These are phyloP conservation scores for Isurus oxyrinchus DNA, from an alignment of 2,113 vertebrate species.

Conservation along the genomic window DNA sequence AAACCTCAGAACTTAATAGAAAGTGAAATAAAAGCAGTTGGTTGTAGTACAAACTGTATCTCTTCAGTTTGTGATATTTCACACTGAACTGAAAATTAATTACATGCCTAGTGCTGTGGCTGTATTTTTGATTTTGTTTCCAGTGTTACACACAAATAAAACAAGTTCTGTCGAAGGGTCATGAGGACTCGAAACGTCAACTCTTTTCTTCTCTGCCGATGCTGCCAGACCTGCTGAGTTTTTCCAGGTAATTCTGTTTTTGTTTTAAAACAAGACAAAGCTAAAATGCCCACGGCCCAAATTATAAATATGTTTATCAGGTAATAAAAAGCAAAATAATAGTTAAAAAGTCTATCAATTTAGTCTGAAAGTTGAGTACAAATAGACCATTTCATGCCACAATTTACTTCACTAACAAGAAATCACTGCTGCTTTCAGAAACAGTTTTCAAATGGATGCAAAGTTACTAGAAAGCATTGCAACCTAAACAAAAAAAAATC, in stretches of 20 bases:
- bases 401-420: neutral
- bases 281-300: neutral
- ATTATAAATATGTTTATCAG: neutral
- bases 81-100: neutral
- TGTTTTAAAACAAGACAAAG: neutral
- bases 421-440: neutral
- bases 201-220: too few relatives aligned
- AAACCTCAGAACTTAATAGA: neutral
- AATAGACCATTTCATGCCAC: neutral
- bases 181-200: too few relatives aligned
- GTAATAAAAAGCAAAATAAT: neutral
- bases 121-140: neutral
- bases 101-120: neutral
- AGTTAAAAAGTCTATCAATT: neutral
- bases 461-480: neutral
- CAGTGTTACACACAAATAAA: neutral
- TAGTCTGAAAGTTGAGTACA: neutral
- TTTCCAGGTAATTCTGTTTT: too few relatives aligned
- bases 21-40: neutral
- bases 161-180: too few relatives aligned
- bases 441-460: neutral
- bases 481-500: neutral
- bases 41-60: neutral
- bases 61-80: neutral
- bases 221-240: too few relatives aligned